Conservation (phyloP, 2,113 vertebrate genomes). For the Lathamus discolor region DNA sequence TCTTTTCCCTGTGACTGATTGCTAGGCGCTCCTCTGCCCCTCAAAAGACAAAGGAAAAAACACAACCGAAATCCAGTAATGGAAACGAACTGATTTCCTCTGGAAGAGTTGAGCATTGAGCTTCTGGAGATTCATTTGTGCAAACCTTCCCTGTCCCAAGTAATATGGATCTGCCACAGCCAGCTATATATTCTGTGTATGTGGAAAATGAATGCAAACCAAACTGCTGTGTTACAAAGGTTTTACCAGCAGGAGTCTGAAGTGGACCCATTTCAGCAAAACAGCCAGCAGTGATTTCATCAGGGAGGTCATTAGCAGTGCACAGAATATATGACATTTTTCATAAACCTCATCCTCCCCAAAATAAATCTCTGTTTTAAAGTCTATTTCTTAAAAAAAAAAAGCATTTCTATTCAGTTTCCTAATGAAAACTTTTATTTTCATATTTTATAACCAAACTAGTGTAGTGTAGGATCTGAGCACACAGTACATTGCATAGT, state of each 20-base stretch:
- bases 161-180: neutral
- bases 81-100: neutral
- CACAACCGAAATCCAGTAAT: neutral
- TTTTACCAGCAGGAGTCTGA: neutral
- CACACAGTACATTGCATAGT: accelerated
- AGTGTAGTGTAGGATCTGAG: neutral
- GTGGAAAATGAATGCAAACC: neutral
- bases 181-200: neutral
- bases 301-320: neutral
- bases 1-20: neutral
- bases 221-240: neutral
- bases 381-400: neutral
- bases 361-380: neutral
- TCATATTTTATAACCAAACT: neutral
- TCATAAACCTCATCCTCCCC: neutral
- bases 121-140: neutral
- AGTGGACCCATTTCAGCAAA: neutral
- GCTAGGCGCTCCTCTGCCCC: neutral
- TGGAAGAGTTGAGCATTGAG: neutral
- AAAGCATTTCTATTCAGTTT: neutral
- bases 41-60: neutral
- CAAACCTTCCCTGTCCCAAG: neutral
- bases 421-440: neutral
- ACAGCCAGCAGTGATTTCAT: neutral
- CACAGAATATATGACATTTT: neutral